phyloP scores from a whole-genome alignment of 2,888 invertebrate species.

The Sminthurinus aureus region DNA sequence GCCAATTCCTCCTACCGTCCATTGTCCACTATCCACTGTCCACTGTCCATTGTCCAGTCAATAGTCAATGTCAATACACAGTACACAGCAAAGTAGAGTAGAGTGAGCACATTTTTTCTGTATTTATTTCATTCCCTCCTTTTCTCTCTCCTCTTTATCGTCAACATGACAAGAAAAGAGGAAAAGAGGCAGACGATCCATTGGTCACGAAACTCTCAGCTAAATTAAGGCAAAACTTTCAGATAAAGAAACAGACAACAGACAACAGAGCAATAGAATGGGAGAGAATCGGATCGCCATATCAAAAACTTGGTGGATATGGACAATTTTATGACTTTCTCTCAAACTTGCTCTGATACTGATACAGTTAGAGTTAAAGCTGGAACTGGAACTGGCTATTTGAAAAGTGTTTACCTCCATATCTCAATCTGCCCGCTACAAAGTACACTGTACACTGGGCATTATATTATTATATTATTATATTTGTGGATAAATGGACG shows the following conservation, averaged over 20 bases:
- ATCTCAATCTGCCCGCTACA: background rate
- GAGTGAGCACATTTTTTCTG: constrained; percentile 10
- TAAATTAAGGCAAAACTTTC: constrained; percentile 54
- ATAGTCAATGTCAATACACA: background rate
- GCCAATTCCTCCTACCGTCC: constrained; percentile 20
- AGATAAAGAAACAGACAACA: constrained; percentile 4
- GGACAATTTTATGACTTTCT: constrained; percentile 46
- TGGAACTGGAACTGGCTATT: no score
- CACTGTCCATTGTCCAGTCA: background rate
- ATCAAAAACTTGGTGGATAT: constrained; percentile 41
- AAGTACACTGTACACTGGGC: no score
- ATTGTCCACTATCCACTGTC: constrained; percentile 48
- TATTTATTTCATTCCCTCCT: background rate
- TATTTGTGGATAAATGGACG: no score
- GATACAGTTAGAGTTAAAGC: no score
- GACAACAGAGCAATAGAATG: constrained; percentile 48
- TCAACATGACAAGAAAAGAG: background rate
- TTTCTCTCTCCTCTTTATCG: background rate
- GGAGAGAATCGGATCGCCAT: no score
- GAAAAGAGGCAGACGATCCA: no score
- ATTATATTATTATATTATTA: no score
- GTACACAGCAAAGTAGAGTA: background rate
- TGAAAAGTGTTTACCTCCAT: constrained; percentile 4
- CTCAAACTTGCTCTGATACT: no score
- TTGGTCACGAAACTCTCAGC: constrained; percentile 45